phyloP scores from a whole-genome alignment of 2,797 vertebrate genomes.

The Hirundo rustica region DNA sequence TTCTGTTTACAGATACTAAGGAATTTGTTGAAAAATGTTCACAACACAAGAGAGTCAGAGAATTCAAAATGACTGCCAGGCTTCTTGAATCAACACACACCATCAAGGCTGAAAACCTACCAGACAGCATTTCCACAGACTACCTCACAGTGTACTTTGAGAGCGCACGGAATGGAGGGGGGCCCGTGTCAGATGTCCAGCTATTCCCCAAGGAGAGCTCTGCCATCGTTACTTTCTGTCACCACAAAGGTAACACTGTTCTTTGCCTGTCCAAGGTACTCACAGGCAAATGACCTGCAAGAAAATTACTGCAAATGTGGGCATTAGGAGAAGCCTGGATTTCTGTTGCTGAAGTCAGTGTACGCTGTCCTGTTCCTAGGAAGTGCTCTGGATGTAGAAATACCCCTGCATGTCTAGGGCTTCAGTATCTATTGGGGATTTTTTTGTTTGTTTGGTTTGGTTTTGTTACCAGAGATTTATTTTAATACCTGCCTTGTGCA shows the following conservation, averaged over 20 bases:
- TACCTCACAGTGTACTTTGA: slow-evolving; percentile 82
- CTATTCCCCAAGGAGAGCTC: slow-evolving; percentile 76
- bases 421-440: not conserved
- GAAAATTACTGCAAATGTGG: not conserved
- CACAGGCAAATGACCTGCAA: not conserved
- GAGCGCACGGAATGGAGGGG: slow-evolving; percentile 63
- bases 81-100: slow-evolving; percentile 72
- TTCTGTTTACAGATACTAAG: slow-evolving; percentile 68
- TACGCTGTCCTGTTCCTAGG: not conserved
- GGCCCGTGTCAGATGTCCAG: slow-evolving; percentile 25
- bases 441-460: not conserved
- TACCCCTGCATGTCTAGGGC: not conserved
- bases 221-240: slow-evolving; percentile 79
- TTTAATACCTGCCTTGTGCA: not conserved
- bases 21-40: slow-evolving; percentile 71
- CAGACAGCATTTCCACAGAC: slow-evolving; percentile 19
- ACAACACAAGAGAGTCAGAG: slow-evolving; percentile 46
- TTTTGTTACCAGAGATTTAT: not conserved
- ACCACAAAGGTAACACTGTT: slow-evolving; percentile 75
- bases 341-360: rapidly evolving
- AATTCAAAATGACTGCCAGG: slow-evolving; percentile 58
- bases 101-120: slow-evolving; percentile 80
- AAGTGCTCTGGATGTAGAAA: not conserved
- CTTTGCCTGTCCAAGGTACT: not conserved
- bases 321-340: not conserved